Conservation (phyloP, 1,140 invertebrate genomes). For the Sminthurides bifidus region DNA sequence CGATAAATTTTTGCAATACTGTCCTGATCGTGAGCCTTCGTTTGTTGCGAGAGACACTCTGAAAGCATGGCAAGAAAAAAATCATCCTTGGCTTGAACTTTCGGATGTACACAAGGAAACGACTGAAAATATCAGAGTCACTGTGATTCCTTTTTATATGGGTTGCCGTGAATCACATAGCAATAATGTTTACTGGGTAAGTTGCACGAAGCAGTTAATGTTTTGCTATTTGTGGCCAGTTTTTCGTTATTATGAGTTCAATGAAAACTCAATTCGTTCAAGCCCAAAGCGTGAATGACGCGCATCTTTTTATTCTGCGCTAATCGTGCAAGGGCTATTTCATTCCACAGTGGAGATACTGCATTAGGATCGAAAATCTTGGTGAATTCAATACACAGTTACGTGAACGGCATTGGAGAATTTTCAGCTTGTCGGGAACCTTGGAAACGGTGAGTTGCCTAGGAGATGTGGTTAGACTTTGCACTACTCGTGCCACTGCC, state of each 20-base stretch:
- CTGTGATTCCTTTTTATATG: conserved; percentile 97
- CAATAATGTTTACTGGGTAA: conserved; percentile 82
- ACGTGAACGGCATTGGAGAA: conserved; percentile 89
- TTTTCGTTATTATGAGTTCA: no score
- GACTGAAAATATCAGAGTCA: conserved; percentile 86
- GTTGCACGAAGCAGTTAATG: no score
- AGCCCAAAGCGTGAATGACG: no score
- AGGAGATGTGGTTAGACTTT: neutral
- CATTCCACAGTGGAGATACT: conserved; percentile 78
- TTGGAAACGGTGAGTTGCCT: conserved; percentile 59
- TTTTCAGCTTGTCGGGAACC: conserved; percentile 87
- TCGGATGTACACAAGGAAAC: conserved; percentile 97
- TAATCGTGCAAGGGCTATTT: neutral
- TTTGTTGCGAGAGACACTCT: conserved; percentile 82
- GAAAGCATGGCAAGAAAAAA: conserved; percentile 90
- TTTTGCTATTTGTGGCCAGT: no score
- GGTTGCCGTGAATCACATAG: conserved; percentile 79
- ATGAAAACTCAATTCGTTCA: no score
- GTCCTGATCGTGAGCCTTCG: conserved; percentile 67
- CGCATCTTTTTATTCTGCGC: neutral
- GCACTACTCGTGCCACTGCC: neutral
- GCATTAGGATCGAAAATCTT: conserved; percentile 88
- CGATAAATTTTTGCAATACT: conserved; percentile 81
- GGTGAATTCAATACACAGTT: conserved; percentile 79
- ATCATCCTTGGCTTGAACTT: conserved; percentile 87